A percentile compares a stretch with the other conserved stretches of the same genome.
phyloP scores from a whole-genome alignment of 2,113 vertebrate genomes.

The Zapus hudsonius region DNA sequence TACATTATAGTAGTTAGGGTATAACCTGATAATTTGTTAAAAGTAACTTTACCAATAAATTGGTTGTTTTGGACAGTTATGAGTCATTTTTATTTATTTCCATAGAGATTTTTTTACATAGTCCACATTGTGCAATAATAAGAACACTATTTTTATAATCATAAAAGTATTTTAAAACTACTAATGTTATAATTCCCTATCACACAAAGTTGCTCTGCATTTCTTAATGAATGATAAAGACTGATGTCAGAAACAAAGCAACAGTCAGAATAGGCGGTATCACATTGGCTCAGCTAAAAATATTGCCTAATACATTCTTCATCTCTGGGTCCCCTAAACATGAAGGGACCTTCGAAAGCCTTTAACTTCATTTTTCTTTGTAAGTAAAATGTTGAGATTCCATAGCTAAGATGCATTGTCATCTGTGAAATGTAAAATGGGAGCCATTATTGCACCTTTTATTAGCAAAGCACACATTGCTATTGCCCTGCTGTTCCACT shows the following conservation, averaged over 20 bases:
- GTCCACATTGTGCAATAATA: not conserved
- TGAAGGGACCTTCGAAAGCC: not conserved
- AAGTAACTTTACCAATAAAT: not conserved
- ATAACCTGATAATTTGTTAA: conserved; percentile 14
- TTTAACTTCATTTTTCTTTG: not conserved
- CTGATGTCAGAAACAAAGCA: not conserved
- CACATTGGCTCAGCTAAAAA: not conserved
- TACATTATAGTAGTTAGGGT: not conserved
- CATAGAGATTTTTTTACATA: not conserved
- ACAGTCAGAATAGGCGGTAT: not conserved
- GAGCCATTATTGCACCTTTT: not conserved
- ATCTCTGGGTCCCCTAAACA: not conserved
- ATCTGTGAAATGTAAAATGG: not conserved
- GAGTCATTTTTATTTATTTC: not conserved
- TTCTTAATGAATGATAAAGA: not conserved
- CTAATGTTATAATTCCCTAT: not conserved
- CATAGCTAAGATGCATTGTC: not conserved
- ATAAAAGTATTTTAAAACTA: not conserved
- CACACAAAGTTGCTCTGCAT: not conserved
- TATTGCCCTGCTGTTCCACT: not conserved
- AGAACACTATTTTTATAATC: not conserved
- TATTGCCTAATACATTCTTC: not conserved
- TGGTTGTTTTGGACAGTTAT: not conserved
- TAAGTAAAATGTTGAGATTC: not conserved
- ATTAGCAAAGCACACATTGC: not conserved